A percentile compares a stretch with the other conserved stretches of the same genome.
Conservation (phyloP, 2,113 vertebrate species). For the Malaclemys terrapin region DNA sequence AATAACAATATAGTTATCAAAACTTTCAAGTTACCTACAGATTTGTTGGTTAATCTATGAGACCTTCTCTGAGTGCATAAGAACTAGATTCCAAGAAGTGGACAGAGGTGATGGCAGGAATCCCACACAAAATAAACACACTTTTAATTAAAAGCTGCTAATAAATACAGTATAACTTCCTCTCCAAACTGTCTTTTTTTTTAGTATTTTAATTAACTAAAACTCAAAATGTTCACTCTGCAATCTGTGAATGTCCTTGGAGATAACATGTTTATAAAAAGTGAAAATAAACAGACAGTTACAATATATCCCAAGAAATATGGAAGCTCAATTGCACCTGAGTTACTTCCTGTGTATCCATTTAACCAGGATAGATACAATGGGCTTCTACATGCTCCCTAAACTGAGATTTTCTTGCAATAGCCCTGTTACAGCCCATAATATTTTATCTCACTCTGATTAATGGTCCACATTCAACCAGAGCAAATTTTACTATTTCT, state of each 20-base stretch:
- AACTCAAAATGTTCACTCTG: neutral
- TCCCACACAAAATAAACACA: neutral
- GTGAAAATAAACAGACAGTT: neutral
- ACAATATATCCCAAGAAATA: neutral
- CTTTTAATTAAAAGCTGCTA: neutral
- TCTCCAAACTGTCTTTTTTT: slow-evolving; percentile 1
- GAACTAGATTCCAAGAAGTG: neutral
- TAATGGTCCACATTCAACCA: neutral
- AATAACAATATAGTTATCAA: neutral
- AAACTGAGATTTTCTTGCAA: fast-evolving
- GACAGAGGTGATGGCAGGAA: neutral
- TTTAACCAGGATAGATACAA: neutral
- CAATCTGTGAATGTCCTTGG: neutral
- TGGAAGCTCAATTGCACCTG: neutral
- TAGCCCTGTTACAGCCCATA: neutral
- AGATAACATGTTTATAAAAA: neutral
- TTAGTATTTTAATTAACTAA: neutral
- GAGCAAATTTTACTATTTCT: neutral
- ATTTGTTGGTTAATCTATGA: neutral
- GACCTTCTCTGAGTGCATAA: neutral
- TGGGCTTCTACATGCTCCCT: neutral
- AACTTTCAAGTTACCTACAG: neutral
- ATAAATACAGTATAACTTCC: neutral
- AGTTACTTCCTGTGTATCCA: neutral
- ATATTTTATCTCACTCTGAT: neutral